phyloP scores from a whole-genome alignment of 2,797 vertebrate genomes.

The Glyptemys insculpta region DNA sequence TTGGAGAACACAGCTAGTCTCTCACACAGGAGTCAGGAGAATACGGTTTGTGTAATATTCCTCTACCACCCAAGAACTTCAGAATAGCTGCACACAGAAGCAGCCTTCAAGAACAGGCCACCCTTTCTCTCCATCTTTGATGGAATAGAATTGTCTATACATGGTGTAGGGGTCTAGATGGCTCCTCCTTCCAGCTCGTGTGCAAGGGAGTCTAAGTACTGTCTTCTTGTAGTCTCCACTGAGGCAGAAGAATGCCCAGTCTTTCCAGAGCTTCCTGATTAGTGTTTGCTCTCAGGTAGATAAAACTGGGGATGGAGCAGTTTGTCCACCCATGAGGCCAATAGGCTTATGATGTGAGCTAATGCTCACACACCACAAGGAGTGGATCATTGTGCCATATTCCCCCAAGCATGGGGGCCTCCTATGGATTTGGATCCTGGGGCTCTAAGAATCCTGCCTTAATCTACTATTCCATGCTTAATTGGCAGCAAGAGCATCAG shows the following conservation, averaged over 20 bases:
- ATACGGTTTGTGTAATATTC: too few species aligned
- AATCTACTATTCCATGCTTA: neutral
- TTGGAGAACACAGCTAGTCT: too few species aligned
- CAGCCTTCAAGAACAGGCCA: too few species aligned
- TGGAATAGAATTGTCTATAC: too few species aligned
- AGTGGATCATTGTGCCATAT: neutral
- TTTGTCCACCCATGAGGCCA: too few species aligned
- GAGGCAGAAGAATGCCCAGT: too few species aligned
- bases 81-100: too few species aligned
- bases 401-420: fast-evolving
- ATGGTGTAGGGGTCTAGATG: neutral
- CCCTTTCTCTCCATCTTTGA: too few species aligned
- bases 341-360: too few species aligned
- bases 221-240: neutral
- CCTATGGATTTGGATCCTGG: neutral
- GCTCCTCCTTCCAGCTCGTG: neutral
- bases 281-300: neutral
- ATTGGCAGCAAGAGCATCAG: neutral
- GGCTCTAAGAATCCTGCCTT: neutral
- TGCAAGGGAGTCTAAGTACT: neutral
- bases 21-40: too few species aligned
- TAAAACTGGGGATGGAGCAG: too few species aligned
- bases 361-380: neutral
- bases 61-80: too few species aligned
- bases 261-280: neutral